Conservation (phyloP, 2,888 invertebrate genomes). For the Drosophila testacea region DNA sequence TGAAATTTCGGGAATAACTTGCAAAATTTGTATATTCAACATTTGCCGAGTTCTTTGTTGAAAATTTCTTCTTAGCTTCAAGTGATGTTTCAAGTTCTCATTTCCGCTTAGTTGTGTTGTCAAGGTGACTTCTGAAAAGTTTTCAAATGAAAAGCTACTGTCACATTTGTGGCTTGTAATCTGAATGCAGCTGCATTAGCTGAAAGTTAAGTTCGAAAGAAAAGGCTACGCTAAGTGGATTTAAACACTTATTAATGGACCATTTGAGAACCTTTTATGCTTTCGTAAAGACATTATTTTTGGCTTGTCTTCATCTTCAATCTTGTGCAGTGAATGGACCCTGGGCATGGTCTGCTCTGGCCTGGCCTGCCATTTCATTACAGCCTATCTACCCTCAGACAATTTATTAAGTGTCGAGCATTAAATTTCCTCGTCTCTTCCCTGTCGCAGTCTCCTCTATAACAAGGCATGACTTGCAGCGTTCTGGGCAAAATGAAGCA, state of each 20-base stretch:
- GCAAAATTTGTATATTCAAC: constrained; percentile 37
- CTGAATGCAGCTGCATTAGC: constrained; percentile 31
- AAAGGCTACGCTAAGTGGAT: constrained; percentile 14
- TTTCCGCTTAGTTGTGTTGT: constrained; percentile 7
- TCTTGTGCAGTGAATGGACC: constrained; percentile 23
- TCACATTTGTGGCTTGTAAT: constrained; percentile 12
- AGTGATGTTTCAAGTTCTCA: neutral
- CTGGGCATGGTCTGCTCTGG: neutral
- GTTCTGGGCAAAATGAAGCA: constrained; percentile 64
- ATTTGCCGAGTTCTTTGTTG: neutral
- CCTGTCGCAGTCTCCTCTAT: constrained; percentile 2
- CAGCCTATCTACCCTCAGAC: constrained; percentile 58
- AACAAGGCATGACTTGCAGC: constrained; percentile 66
- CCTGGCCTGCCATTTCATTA: constrained; percentile 64
- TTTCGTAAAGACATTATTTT: constrained; percentile 31
- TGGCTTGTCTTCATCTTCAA: constrained; percentile 26
- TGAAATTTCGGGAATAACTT: constrained; percentile 56
- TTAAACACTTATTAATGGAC: constrained; percentile 20
- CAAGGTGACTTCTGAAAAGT: constrained; percentile 44
- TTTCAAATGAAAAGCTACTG: constrained; percentile 64
- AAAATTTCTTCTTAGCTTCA: neutral
- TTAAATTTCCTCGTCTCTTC: constrained; percentile 39
- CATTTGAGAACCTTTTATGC: constrained; percentile 8
- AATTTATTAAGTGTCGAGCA: constrained; percentile 77
- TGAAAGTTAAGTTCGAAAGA: neutral